These are phyloP conservation scores for Orestias chungarensis DNA, from an alignment of 2,797 vertebrate genomes.

Conservation along the genomic window DNA sequence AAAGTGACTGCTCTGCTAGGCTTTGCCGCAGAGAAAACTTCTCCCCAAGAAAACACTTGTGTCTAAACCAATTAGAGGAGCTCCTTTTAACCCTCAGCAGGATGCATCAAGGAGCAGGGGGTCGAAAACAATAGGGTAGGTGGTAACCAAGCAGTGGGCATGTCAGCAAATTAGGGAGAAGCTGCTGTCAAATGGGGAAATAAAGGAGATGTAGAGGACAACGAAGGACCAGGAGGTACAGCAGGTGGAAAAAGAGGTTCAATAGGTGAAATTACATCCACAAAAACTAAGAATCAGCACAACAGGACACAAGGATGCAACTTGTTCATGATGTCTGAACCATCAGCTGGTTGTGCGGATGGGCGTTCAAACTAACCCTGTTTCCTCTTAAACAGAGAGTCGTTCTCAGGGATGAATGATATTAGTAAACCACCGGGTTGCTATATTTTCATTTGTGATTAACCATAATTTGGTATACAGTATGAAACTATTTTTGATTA, in stretches of 20 bases:
- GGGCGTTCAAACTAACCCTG: not conserved
- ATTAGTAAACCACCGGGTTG: not conserved
- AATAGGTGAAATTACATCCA: slow-evolving; percentile 60
- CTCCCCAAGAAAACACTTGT: slow-evolving; percentile 52
- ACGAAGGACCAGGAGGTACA: slow-evolving; percentile 24
- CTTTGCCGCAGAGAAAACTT: slow-evolving; percentile 30
- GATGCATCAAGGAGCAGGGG: slow-evolving; percentile 35
- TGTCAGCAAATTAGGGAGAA: slow-evolving; percentile 54
- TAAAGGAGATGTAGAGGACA: slow-evolving; percentile 36
- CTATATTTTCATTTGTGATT: not conserved
- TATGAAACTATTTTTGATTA: not conserved
- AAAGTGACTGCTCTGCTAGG: slow-evolving; percentile 23
- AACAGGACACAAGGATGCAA: not conserved
- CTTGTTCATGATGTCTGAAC: not conserved
- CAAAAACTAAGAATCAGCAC: slow-evolving; percentile 55
- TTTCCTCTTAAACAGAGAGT: not conserved
- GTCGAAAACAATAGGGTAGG: slow-evolving; percentile 43
- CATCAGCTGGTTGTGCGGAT: not conserved
- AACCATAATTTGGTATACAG: not conserved
- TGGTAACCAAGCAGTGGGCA: slow-evolving; percentile 53
- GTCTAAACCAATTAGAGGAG: slow-evolving; percentile 56
- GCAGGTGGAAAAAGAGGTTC: slow-evolving; percentile 48
- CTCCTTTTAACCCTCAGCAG: slow-evolving; percentile 33
- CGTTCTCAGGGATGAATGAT: not conserved
- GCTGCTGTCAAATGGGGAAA: slow-evolving; percentile 32